Base-by-base conservation (phyloP, 2,113 vertebrate species). In the Ammodytes dubius region DNA sequence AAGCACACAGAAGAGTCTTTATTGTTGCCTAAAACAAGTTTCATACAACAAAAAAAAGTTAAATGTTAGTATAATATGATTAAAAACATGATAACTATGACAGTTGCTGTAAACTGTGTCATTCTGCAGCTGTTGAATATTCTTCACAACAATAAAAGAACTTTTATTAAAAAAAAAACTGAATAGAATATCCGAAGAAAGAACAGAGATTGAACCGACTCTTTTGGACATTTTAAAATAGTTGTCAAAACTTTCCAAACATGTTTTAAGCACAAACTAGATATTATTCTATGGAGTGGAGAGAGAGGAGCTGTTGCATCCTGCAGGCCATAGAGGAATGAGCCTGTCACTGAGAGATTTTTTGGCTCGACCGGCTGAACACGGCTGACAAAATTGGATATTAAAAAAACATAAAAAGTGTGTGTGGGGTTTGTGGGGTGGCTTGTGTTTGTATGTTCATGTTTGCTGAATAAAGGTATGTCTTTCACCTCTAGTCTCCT, bases 401-500 rank as follows among this genome's bases (percentile, higher is more conserved):
- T n/a, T n/a, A 13, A 66, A 74, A 77, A 52, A 76, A 19, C 40
- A 57, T 15, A 74, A 60, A 63, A 59, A 64, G 7, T 69, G 12
- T 42, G n/a, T 68, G 19, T 45, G n/a, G n/a, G n/a, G n/a, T n/a
- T n/a, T n/a, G n/a, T n/a, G n/a, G n/a, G n/a, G n/a, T n/a, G n/a
- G 43, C 72, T 74, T 65, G n/a, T 65, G 35, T 60, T 6, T 43
- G 45, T 70, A 42, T 27, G 69, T 53, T 5, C 59, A 46, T 72
- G 40, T 53, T 42, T 74, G 37, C 5, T 64, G 46, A 76, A 19
- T 74, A 45, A 61, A 40, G 46, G 40, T 76, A 45, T 74, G 43
- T 82, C 71, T 59, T 57, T 3, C 94, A 99, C 98, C 98, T 97
- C 94, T 81, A 5, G 88, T 94, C 0, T 97, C 97, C 59, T 95